Conservation (phyloP, 1,140 invertebrate species). For the Monochamus saltuarius region DNA sequence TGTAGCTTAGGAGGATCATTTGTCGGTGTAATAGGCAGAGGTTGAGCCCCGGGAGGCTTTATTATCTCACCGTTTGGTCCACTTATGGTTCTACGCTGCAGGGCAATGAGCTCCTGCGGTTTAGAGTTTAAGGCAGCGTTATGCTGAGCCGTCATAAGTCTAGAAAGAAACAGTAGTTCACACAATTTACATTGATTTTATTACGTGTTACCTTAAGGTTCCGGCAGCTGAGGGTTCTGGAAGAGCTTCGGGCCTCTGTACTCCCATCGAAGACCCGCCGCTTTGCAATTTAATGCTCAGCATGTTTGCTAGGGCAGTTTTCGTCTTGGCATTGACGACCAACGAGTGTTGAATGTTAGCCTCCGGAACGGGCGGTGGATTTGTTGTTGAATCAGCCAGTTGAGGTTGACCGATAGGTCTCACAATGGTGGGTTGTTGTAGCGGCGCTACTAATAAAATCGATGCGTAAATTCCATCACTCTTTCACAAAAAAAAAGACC, state of each 20-base stretch:
- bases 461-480: neutral
- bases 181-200: neutral
- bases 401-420: constrained; percentile 36
- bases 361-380: constrained; percentile 33
- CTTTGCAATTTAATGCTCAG: constrained; percentile 77
- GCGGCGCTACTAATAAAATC: neutral
- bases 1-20: constrained; percentile 55
- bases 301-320: constrained; percentile 94
- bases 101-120: constrained; percentile 49
- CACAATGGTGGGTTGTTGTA: constrained; percentile 36
- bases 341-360: constrained; percentile 55
- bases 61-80: constrained; percentile 41
- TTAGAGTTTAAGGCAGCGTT: constrained; percentile 59
- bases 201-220: constrained; percentile 57
- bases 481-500: constrained; percentile 31
- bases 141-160: constrained; percentile 80
- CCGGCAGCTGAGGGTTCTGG: constrained; percentile 69
- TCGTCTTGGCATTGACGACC: constrained; percentile 88
- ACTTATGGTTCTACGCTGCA: constrained; percentile 49
- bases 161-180: constrained; percentile 28
- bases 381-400: constrained; percentile 39
- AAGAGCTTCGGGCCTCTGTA: constrained; percentile 44
- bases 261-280: constrained; percentile 42
- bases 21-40: constrained; percentile 26
- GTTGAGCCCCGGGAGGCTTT: constrained; percentile 42